Percentiles rank a stretch among this genome's conserved stretches.
These are phyloP conservation scores for Trissolcus brochymenae DNA, from an alignment of 2,888 invertebrate species.

Conservation along the genomic window DNA sequence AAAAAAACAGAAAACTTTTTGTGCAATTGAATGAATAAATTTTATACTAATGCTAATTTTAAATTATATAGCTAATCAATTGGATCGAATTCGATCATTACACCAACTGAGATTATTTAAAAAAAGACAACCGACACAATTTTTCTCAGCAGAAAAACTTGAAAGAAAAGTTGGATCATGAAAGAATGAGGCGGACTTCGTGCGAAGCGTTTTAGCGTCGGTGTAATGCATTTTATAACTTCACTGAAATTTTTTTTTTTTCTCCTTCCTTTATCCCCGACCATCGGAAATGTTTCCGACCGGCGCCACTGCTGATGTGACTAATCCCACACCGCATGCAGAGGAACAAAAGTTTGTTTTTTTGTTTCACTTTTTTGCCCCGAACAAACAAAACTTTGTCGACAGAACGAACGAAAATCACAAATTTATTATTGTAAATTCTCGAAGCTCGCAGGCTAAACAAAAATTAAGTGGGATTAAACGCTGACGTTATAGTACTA, in stretches of 20 bases:
- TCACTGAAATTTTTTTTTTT: conserved; percentile 24
- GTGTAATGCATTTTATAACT: conserved; percentile 40
- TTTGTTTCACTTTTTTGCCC: conserved; percentile 6
- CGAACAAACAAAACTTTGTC: conserved; percentile 26
- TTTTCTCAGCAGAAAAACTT: too few relatives aligned
- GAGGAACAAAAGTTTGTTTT: conserved; percentile 21
- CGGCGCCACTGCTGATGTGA: conserved; percentile 35
- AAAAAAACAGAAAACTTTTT: too few relatives aligned
- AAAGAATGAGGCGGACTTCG: conserved; percentile 25
- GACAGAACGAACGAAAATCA: conserved; percentile 4
- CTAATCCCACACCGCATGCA: conserved; percentile 23
- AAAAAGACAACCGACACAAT: too few relatives aligned
- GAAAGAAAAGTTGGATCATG: background rate
- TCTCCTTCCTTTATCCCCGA: conserved; percentile 13
- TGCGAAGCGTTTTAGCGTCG: conserved; percentile 33
- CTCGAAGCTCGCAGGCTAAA: background rate
- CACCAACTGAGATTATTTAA: too few relatives aligned
- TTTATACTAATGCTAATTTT: too few relatives aligned
- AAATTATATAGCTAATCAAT: too few relatives aligned
- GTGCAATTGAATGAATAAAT: too few relatives aligned
- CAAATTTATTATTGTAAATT: conserved; percentile 29
- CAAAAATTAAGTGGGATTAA: conserved; percentile 32
- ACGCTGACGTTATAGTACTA: conserved; percentile 18
- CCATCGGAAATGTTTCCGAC: conserved; percentile 42
- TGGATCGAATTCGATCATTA: too few relatives aligned